Evolutionary conservation across 1,140 invertebrate genomes (phyloP).

Genomic region (Monomorium pharaonis): DNA sequence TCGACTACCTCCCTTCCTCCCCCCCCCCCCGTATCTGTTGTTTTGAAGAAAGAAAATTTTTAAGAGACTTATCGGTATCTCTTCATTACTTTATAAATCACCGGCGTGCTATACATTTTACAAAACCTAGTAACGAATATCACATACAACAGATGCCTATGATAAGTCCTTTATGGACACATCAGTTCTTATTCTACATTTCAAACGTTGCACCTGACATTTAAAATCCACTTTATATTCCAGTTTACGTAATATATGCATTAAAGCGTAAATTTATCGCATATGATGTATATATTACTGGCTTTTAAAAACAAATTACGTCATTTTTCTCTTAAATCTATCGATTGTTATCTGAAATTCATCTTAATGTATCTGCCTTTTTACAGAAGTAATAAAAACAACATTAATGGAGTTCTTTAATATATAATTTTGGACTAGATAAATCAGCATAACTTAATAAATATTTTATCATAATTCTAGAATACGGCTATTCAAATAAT

Average conservation of each 20-base stretch:
- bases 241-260: background rate
- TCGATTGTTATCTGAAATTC: background rate
- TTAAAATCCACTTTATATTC: constrained; percentile 3
- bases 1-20: no score
- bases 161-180: background rate
- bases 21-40: no score
- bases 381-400: background rate
- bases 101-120: background rate
- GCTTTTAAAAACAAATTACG: background rate
- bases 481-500: background rate
- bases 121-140: background rate
- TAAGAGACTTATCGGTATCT: background rate
- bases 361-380: background rate
- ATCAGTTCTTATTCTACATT: background rate
- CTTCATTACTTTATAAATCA: background rate
- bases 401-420: background rate
- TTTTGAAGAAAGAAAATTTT: background rate
- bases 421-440: background rate
- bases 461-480: background rate
- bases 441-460: background rate
- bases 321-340: background rate
- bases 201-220: background rate
- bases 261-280: background rate
- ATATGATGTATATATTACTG: background rate
- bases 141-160: background rate